Evolutionary conservation across 2,113 vertebrate species (phyloP).

Genomic region (pig (Sus scrofa)): T2T-Sscrofa CM000823.6:6416501-6417000

Average conservation of each 20-base stretch:
- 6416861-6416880: background rate
- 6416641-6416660: too few species aligned
- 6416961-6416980: background rate
- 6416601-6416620: too few species aligned
- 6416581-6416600: too few species aligned
- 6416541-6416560: too few species aligned
- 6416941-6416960: background rate
- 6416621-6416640: too few species aligned
- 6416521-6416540: too few species aligned
- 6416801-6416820: conserved; percentile 61
- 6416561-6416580: too few species aligned
- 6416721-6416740: background rate
- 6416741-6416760: background rate
- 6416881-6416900: conserved; percentile 25
- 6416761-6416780: conserved; percentile 72
- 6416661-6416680: too few species aligned
- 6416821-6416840: conserved; percentile 40
- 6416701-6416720: background rate
- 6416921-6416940: background rate
- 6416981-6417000: background rate
- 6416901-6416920: background rate
- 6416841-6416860: background rate
- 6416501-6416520: too few species aligned
- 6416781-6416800: conserved; percentile 67
- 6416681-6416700: too few species aligned